Conservation (phyloP, 2,113 vertebrate species). For the Tupaia tana region DNA sequence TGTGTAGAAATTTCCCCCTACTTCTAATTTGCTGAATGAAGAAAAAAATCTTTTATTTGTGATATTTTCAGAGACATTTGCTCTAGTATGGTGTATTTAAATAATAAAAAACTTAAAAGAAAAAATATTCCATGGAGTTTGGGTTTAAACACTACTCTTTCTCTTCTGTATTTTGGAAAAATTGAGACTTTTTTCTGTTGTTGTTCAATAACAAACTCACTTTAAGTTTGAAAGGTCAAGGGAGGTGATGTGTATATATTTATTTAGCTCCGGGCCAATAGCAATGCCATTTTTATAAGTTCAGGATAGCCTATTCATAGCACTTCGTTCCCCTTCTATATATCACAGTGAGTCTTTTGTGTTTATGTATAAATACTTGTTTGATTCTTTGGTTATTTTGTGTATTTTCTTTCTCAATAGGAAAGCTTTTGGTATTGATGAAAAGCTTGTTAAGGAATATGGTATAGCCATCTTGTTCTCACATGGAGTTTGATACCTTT, state of each 20-base stretch:
- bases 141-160: constrained; percentile 83
- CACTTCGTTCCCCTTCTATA: constrained; percentile 19
- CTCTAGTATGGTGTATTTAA: constrained; percentile 99
- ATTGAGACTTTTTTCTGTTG: background rate
- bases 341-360: constrained; percentile 59
- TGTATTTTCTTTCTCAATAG: background rate
- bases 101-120: constrained; percentile 99
- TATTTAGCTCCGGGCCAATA: constrained; percentile 60
- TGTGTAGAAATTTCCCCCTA: constrained; percentile 96
- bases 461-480: background rate
- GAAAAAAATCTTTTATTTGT: constrained; percentile 99
- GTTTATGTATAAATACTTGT: background rate
- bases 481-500: constrained; percentile 31
- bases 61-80: constrained; percentile 99
- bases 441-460: background rate
- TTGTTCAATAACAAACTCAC: constrained; percentile 58
- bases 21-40: constrained; percentile 99
- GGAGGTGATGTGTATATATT: constrained; percentile 29
- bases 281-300: background rate
- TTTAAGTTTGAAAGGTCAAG: constrained; percentile 66
- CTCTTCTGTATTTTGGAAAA: constrained; percentile 59
- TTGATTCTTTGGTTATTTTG: background rate
- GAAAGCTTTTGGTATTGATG: constrained; percentile 38
- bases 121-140: constrained; percentile 86
- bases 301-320: constrained; percentile 62